phyloP scores from a whole-genome alignment of 2,888 invertebrate genomes.

The Nomada ruficornis region DNA sequence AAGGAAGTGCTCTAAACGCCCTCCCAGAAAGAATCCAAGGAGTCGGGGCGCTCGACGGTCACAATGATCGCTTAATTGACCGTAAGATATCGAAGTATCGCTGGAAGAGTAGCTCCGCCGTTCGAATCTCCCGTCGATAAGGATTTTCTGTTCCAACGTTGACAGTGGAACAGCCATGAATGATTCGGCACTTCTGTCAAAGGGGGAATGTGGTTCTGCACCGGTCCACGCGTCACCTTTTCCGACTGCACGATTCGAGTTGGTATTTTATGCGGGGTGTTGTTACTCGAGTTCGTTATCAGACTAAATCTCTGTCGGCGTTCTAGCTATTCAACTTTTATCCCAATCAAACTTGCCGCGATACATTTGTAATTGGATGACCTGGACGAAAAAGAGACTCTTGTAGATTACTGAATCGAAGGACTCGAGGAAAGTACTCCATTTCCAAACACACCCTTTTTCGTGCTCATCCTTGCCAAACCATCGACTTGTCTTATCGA shows the following conservation, averaged over 20 bases:
- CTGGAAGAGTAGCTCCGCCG: constrained; percentile 39
- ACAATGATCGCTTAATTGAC: constrained; percentile 80
- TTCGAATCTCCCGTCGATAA: constrained; percentile 58
- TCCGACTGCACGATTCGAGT: constrained; percentile 27
- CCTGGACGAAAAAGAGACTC: neutral
- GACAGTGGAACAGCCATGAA: constrained; percentile 72
- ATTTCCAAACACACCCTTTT: neutral
- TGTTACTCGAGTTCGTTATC: constrained; percentile 49
- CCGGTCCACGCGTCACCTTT: constrained; percentile 60
- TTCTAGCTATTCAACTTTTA: constrained; percentile 2
- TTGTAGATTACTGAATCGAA: neutral
- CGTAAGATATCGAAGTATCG: constrained; percentile 74
- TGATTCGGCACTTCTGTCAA: constrained; percentile 73
- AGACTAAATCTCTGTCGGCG: constrained; percentile 26
- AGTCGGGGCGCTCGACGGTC: constrained; percentile 69
- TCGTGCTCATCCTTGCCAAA: neutral
- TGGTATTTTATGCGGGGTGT: constrained; percentile 39
- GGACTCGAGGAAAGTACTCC: too few species aligned
- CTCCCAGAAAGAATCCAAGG: constrained; percentile 65
- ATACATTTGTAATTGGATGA: neutral
- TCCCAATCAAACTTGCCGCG: neutral
- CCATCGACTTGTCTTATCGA: too few species aligned
- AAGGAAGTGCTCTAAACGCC: constrained; percentile 52
- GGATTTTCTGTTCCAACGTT: constrained; percentile 73
- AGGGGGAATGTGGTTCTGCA: constrained; percentile 66